Evolutionary conservation across 2,797 vertebrate species (phyloP), one percentile per base, ranked within the genome.

Genomic region (Pteronotus mesoamericanus): DNA sequence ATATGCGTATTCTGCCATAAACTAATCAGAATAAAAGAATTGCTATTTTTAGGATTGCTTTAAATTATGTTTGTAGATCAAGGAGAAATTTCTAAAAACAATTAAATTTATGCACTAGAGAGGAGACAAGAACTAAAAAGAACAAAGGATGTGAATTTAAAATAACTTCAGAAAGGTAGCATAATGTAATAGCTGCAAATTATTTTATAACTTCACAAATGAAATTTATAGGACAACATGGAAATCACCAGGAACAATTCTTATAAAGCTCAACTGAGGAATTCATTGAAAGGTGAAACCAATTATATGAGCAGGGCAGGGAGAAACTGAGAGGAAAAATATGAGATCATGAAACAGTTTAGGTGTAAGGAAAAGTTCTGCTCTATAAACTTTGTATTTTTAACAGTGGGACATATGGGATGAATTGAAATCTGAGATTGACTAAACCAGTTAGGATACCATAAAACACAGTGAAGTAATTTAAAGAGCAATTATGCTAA

Each of bases 131-230:
- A 84, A 46, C 6, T 55, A 84, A 91, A 18, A 94, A 89, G 39
- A 85, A 77, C 57, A 92, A 95, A 66, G 7, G 11, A 19, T 44
- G 5, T 29, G 11, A 71, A 95, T 94, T 95, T 94, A 66, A 92
- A 97, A 79, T 42, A 61, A 87, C 83, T 91, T 93, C 37, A n/a
- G 74, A 94, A 89, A 85, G 39, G 29, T 32, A 96, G 68, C 26
- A 86, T 0, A 0, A 78, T 61, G 44, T 37, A 24, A 91, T 16
- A 39, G 39, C 39, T 89, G 79, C 44, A 48, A 55, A 1, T 4
- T 59, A 57, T 78, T 6, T 0, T 6, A 16, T 34, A 91, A 26
- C 29, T 80, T 91, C 82, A 90, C 29, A 53, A 19, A 12, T 5
- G 3, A 44, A 64, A 77, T 1, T 0, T 69, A 22, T 1, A n/a